Conservation (phyloP, 2,888 invertebrate genomes). For the Macrosiphum euphorbiae region DNA sequence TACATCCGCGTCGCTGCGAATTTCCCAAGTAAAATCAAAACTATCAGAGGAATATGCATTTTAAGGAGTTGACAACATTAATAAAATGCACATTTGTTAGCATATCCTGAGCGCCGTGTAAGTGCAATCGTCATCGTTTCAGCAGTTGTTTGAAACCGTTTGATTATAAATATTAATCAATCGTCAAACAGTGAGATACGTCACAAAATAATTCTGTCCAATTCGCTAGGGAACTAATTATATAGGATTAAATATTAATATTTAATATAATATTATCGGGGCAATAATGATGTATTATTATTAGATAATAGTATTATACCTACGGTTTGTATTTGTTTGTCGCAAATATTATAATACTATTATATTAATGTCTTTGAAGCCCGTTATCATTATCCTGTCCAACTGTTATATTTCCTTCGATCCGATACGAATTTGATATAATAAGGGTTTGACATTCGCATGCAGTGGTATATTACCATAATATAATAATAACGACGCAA, state of each 20-base stretch:
- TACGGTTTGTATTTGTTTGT: not conserved
- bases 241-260: not conserved
- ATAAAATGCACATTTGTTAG: not conserved
- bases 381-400: not conserved
- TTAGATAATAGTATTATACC: not conserved
- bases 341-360: not conserved
- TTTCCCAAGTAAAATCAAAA: not conserved
- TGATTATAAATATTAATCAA: not conserved
- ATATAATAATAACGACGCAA: not conserved
- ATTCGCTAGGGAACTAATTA: not conserved
- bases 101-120: not conserved
- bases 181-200: not conserved
- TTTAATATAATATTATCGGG: too few species aligned
- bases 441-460: not conserved
- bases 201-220: not conserved
- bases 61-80: not conserved
- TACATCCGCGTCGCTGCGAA: not conserved
- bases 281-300: not conserved
- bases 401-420: not conserved
- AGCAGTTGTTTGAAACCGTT: not conserved
- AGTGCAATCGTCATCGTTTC: not conserved
- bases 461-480: not conserved
- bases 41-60: not conserved
- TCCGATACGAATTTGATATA: not conserved
- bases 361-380: not conserved